These are phyloP conservation scores for Hexactinellida sp. DNA, from an alignment of 37 sponge, comb jelly and placozoan species.

Conservation along the genomic window DNA sequence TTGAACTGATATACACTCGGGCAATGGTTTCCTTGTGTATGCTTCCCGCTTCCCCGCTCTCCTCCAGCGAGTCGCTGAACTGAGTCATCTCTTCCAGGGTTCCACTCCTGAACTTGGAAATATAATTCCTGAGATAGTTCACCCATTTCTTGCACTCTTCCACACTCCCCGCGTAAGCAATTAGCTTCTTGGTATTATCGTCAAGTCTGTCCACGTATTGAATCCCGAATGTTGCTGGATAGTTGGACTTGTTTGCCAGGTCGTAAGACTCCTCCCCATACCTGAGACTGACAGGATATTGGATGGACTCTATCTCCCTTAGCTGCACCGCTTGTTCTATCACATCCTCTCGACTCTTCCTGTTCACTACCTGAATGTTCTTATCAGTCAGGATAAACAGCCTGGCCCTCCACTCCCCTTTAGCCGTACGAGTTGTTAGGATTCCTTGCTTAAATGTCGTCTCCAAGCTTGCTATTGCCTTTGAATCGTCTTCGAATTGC, in stretches of 20 bases:
- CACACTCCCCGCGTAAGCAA: not conserved
- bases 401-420: not conserved
- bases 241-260: not conserved
- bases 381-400: not conserved
- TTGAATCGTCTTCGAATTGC: not conserved
- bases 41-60: not conserved
- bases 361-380: not conserved
- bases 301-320: not conserved
- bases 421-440: not conserved
- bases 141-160: not conserved
- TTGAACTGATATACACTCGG: not conserved
- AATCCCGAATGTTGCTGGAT: not conserved
- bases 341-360: not conserved
- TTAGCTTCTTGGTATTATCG: not conserved
- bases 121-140: not conserved
- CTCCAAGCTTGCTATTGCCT: not conserved
- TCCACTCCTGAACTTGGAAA: not conserved
- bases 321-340: not conserved
- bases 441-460: not conserved
- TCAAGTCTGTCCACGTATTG: not conserved
- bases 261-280: not conserved
- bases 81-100: not conserved
- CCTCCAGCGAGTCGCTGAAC: not conserved
- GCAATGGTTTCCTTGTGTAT: not conserved
- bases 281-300: not conserved